Percentiles rank a stretch among this genome's conserved stretches.
phyloP scores from a whole-genome alignment of 1,140 invertebrate species.

The Mylabris phalerata region DNA sequence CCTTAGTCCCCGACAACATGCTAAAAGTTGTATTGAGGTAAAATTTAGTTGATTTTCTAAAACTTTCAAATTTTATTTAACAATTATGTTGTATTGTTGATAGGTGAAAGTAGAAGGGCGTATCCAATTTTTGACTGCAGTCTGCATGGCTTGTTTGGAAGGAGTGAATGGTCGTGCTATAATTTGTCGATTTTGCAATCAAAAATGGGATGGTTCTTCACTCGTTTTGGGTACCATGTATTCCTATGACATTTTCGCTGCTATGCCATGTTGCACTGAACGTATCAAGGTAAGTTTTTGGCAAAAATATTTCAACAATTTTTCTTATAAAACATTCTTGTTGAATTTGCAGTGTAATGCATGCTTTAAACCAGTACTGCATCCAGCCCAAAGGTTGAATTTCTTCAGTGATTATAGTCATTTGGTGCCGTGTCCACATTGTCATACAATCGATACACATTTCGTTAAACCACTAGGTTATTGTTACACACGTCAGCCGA shows the following conservation, averaged over 20 bases:
- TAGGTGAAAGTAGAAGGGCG: constrained; percentile 84
- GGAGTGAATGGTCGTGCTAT: constrained; percentile 67
- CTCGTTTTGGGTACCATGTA: constrained; percentile 95
- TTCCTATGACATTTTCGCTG: constrained; percentile 95
- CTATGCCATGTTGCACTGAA: constrained; percentile 90
- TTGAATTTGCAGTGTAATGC: constrained; percentile 71
- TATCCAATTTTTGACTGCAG: constrained; percentile 83
- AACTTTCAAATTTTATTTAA: not conserved
- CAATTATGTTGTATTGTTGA: not conserved
- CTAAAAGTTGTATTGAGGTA: constrained; percentile 76
- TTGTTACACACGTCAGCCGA: constrained; percentile 68
- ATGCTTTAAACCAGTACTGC: constrained; percentile 78
- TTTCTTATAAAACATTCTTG: not conserved
- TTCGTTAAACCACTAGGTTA: constrained; percentile 84
- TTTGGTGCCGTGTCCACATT: constrained; percentile 83
- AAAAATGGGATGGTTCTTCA: constrained; percentile 86
- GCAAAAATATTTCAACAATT: not conserved
- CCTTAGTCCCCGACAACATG: constrained; percentile 84
- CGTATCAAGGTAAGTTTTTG: constrained; percentile 67
- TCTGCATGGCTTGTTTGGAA: constrained; percentile 89
- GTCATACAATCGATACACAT: constrained; percentile 83
- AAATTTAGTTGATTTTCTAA: constrained; percentile 30
- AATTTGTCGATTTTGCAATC: constrained; percentile 72
- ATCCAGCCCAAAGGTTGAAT: constrained; percentile 78
- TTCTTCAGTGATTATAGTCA: constrained; percentile 96